Evolutionary conservation across 2,888 invertebrate species (phyloP), one percentile per base, ranked within the genome.

Genomic region (Sminthurides aquaticus): DNA sequence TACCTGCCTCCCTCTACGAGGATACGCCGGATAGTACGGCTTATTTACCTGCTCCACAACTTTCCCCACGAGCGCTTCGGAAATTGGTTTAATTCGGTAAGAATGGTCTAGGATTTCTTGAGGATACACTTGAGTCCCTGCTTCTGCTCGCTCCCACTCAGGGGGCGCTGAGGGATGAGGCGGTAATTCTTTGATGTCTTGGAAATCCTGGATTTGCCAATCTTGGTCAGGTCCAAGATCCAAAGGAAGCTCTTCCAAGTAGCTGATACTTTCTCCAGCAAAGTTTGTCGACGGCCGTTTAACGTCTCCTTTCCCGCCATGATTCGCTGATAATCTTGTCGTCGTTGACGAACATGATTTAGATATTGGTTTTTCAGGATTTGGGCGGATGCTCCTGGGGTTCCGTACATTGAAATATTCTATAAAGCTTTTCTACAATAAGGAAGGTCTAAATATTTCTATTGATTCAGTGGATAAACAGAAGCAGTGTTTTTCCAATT

Each of bases 351-450:
- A 5, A 20, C 22, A 22, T 20, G 20, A 22, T 52, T 20, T 52
- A 15, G 22, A 15, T 8, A 52, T 15, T 8, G 52, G 20, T 52
- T 5, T 8, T 8, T 15, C 52, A 15, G 58, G 58, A 18, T 28
- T 27, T 1, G 57, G 56, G 3, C 29, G 29, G 3, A 64, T n/a
- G 11, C 49, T 52, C 29, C 26, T 58, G 3, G 64, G 64, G 49
- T 64, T 64, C 29, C 58, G 26, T 20, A 64, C 64, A 29, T 64
- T 64, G 27, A 64, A 64, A 58, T 57, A 64, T 64, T 64, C 49
- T n/a, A 64, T 64, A 49, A 64, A 64, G 29, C 52, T 54, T 64
- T 64, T 64, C 59, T 64, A 25, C 26, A 25, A 48, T 2, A 5
- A 52, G 52, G 20, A 52, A 52, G 8, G 43, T 34, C 43, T 34